Evolutionary conservation across 2,113 vertebrate species (phyloP), one percentile per base, ranked within the genome.

Genomic region (Eublepharis macularius): DNA sequence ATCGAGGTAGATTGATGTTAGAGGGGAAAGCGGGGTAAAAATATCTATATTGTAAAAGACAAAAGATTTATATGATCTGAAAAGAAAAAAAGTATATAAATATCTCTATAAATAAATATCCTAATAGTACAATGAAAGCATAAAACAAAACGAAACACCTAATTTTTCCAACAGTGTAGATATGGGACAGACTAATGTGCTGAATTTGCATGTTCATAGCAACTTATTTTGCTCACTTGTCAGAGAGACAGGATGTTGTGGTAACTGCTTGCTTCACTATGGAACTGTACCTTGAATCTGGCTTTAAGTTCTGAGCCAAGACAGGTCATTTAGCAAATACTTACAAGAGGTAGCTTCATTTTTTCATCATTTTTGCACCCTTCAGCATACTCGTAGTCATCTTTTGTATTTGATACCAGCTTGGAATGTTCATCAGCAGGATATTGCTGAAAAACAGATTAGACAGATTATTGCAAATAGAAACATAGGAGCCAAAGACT

Each of bases 381-480:
- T 74, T 93, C 91, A 60, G 93, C 97, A 69, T 97, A 96, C 17
- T 95, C 94, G 82, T 97, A 97, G 90, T 97, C 96, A 24, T 94
- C 94, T 8, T 89, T 91, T 68, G 95, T 96, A 79, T 96, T 92
- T 77, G 96, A 96, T 43, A 80, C 92, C 72, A 95, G 95, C 76
- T 75, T 96, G 41, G 94, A 94, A 92, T 93, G 93, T 84, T 93
- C 94, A 57, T 85, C 91, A 63, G 95, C 70, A 91, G 96, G 96
- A 85, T 96, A 97, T 41, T 92, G 94, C 97, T 97, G 63, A 12
- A 89, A 11, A 92, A 90, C 1, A 91, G 0, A 41, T 5, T 1
- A 84, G 54, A 76, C 34, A 81, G 39, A 72, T 24, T 0, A 89
- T 0, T 5, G 51, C 26, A 80, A 78, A 86, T 65, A 70, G 82